phyloP scores from a whole-genome alignment of 2,113 vertebrate species.

The Phocoena sinus region DNA sequence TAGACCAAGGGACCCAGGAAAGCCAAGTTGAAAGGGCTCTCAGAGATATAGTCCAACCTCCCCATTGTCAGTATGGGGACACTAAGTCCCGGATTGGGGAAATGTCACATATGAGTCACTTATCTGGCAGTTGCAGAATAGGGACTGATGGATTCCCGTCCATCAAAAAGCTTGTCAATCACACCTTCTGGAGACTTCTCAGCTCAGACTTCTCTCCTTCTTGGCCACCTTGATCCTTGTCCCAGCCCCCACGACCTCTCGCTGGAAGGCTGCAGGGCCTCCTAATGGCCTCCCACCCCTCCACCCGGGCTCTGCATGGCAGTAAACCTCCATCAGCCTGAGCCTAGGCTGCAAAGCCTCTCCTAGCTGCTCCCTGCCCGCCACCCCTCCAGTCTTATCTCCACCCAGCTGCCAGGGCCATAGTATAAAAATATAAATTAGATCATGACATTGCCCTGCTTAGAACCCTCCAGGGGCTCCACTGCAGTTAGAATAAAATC shows the following conservation, averaged over 20 bases:
- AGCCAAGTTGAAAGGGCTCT: background rate
- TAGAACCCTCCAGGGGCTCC: background rate
- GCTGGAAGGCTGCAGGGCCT: background rate
- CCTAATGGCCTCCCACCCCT: accelerated
- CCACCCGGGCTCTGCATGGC: accelerated
- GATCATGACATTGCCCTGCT: background rate
- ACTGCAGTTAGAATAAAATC: background rate
- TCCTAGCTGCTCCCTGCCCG: background rate
- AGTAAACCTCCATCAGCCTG: accelerated
- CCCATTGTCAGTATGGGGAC: background rate
- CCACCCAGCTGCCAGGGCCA: background rate
- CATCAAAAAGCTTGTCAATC: background rate
- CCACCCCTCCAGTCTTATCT: background rate
- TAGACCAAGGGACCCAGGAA: background rate
- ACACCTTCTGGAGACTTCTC: background rate
- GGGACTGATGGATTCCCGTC: background rate
- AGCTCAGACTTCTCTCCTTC: background rate
- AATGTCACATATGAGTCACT: accelerated
- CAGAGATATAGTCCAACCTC: background rate
- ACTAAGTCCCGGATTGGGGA: background rate
- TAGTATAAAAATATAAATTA: background rate
- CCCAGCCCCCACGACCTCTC: accelerated
- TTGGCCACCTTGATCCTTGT: background rate
- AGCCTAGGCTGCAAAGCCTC: background rate
- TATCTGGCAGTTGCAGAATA: background rate